A percentile compares a stretch with the other conserved stretches of the same genome.
These are phyloP conservation scores for Oxyruncus cristatus DNA, from an alignment of 2,113 vertebrate species.

Conservation along the genomic window DNA sequence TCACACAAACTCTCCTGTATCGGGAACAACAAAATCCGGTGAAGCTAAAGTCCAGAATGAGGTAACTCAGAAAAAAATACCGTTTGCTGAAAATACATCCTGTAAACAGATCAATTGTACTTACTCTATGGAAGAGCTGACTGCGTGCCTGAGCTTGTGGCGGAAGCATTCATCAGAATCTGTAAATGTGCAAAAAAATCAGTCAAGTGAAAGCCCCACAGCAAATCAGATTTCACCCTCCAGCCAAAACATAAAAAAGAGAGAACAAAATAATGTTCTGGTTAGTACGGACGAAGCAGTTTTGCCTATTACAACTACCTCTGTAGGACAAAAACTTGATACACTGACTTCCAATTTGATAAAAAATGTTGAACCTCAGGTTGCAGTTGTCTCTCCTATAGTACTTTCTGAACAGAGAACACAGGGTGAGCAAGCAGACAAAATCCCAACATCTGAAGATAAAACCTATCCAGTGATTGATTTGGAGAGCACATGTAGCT, in stretches of 20 bases:
- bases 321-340: constrained; percentile 62
- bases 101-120: not conserved
- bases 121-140: constrained; percentile 69
- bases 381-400: constrained; percentile 78
- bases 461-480: constrained; percentile 25
- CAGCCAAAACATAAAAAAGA: not conserved
- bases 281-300: not conserved
- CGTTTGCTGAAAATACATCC: not conserved
- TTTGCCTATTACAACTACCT: not conserved
- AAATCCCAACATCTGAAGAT: not conserved
- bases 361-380: constrained; percentile 73
- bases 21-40: not conserved
- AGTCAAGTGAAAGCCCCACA: not conserved
- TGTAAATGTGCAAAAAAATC: not conserved
- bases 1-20: not conserved
- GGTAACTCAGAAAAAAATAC: not conserved
- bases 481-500: constrained; percentile 25
- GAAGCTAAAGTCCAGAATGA: not conserved
- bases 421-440: not conserved
- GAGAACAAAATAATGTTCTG: not conserved
- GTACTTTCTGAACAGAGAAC: constrained; percentile 66
- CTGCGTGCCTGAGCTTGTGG: constrained; percentile 73
- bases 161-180: constrained; percentile 9
- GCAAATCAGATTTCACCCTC: not conserved
- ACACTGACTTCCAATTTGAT: not conserved